Evolutionary conservation across 2,113 vertebrate genomes (phyloP).

Genomic region (Atlantisia rogersi): DNA sequence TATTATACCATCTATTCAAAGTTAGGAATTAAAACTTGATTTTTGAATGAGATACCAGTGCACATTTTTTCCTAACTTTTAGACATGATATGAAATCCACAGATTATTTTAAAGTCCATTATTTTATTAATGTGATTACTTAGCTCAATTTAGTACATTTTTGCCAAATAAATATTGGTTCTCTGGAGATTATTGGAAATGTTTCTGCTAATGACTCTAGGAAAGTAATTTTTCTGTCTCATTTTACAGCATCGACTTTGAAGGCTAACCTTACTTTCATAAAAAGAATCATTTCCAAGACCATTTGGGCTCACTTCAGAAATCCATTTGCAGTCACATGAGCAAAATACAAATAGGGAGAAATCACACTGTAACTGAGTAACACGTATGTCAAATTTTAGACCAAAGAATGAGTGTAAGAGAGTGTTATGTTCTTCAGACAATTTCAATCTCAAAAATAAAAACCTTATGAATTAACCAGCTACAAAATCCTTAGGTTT

Average conservation of each 20-base stretch:
- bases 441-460: background rate
- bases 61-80: background rate
- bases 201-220: background rate
- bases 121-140: background rate
- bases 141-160: background rate
- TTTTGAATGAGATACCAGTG: background rate
- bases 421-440: background rate
- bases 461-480: background rate
- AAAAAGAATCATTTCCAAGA: background rate
- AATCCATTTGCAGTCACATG: background rate
- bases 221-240: background rate
- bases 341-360: background rate
- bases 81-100: background rate
- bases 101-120: background rate
- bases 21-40: background rate
- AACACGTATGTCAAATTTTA: background rate
- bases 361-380: background rate
- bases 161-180: background rate
- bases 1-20: background rate
- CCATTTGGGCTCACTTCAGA: background rate
- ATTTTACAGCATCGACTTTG: background rate
- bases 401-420: background rate
- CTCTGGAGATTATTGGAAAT: background rate
- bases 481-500: background rate
- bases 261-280: background rate